Conservation (phyloP, 2,797 vertebrate genomes). For the Emys orbicularis region DNA sequence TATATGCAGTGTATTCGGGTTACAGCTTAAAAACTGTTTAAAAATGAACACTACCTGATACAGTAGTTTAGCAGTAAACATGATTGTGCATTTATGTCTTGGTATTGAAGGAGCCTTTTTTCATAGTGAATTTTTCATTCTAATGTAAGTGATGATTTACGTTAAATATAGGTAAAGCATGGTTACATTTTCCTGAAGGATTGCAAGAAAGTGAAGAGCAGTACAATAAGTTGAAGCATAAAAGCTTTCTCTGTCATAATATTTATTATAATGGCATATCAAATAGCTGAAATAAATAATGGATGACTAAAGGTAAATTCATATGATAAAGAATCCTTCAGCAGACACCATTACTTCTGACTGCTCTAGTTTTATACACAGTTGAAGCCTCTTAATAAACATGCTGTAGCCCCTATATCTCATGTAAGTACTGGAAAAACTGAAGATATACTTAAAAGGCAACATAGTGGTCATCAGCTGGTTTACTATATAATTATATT, state of each 20-base stretch:
- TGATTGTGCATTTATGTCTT: conserved; percentile 79
- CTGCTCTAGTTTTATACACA: conserved; percentile 84
- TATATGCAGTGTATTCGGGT: conserved; percentile 71
- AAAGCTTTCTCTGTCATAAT: conserved; percentile 91
- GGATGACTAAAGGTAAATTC: conserved; percentile 92
- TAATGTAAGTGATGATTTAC: conserved; percentile 86
- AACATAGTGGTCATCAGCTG: conserved; percentile 71
- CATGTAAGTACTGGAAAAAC: conserved; percentile 77
- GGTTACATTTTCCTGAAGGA: conserved; percentile 86
- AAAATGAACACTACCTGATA: conserved; percentile 73
- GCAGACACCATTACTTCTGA: conserved; percentile 89
- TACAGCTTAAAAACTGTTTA: conserved; percentile 80
- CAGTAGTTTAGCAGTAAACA: conserved; percentile 78
- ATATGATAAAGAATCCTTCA: conserved; percentile 90
- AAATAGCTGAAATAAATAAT: conserved; percentile 93
- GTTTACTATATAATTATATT: conserved; percentile 75
- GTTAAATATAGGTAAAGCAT: conserved; percentile 87
- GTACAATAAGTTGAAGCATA: conserved; percentile 86
- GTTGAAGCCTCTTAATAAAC: conserved; percentile 88
- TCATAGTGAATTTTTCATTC: conserved; percentile 85
- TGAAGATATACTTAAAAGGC: conserved; percentile 73
- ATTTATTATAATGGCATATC: conserved; percentile 95
- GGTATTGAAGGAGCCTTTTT: conserved; percentile 76
- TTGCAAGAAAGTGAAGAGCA: conserved; percentile 86
- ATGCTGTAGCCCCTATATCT: conserved; percentile 75